Conservation (phyloP, 2,888 invertebrate genomes). For the Hymenopus coronatus region DNA sequence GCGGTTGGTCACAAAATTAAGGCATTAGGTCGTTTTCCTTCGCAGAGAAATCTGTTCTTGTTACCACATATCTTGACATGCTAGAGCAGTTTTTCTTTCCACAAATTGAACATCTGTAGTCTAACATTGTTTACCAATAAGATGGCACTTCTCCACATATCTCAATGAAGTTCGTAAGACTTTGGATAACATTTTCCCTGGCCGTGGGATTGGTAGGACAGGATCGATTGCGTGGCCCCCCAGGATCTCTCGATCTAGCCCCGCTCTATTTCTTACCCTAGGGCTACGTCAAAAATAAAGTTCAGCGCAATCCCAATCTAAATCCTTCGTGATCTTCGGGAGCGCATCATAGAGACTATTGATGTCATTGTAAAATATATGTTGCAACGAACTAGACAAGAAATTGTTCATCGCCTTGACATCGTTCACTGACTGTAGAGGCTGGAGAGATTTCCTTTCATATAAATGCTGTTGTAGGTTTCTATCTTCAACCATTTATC, state of each 20-base stretch:
- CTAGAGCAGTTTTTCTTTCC: too few species aligned
- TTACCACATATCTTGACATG: too few species aligned
- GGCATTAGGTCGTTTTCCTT: too few species aligned
- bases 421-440: too few species aligned
- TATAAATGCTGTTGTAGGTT: too few species aligned
- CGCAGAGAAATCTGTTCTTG: too few species aligned
- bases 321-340: neutral
- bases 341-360: constrained; percentile 1
- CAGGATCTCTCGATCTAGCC: constrained; percentile 2
- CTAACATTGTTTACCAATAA: neutral
- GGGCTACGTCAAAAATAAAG: neutral
- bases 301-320: neutral
- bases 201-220: constrained; percentile 19
- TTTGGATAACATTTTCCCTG: constrained; percentile 15
- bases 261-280: neutral
- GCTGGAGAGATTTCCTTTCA: too few species aligned
- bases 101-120: too few species aligned
- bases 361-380: neutral
- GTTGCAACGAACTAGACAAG: too few species aligned
- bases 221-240: constrained; percentile 7
- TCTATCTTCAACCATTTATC: too few species aligned
- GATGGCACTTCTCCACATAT: neutral
- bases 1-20: too few species aligned
- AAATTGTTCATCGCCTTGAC: too few species aligned
- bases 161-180: neutral